Evolutionary conservation across 2,797 vertebrate genomes (phyloP).

Genomic region (Sciurus carolinensis): DNA sequence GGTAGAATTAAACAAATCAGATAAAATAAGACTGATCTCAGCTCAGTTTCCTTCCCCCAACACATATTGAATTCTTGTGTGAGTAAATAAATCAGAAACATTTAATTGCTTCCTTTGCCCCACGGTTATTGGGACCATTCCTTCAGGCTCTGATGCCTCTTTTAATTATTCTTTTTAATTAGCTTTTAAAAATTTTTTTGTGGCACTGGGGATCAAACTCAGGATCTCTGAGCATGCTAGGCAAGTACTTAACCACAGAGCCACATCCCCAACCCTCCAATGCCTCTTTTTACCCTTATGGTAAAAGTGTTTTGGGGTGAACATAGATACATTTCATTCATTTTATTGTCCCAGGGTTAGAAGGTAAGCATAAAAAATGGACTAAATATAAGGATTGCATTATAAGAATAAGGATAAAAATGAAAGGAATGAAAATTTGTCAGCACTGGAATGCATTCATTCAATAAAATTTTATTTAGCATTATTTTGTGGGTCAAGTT

Average conservation of each 20-base stretch:
- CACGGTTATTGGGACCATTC: neutral
- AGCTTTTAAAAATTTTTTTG: too few species aligned
- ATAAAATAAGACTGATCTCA: conserved; percentile 4
- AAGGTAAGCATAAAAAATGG: conserved; percentile 57
- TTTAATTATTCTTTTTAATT: neutral
- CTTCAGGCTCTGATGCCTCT: neutral
- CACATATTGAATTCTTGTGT: conserved; percentile 38
- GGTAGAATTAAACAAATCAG: conserved; percentile 45
- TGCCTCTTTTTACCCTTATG: conserved; percentile 44
- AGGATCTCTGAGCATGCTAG: too few species aligned
- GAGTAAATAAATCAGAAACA: conserved; percentile 45
- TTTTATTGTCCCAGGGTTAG: conserved; percentile 66
- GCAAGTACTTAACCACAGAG: too few species aligned
- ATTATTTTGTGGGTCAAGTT: conserved; percentile 63
- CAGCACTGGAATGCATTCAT: conserved; percentile 60
- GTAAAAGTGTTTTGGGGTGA: conserved; percentile 14
- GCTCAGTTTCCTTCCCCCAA: neutral
- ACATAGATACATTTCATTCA: conserved; percentile 42
- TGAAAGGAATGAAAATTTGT: conserved; percentile 66
- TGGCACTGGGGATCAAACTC: too few species aligned
- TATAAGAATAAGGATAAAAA: conserved; percentile 54
- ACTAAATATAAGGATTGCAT: conserved; percentile 55
- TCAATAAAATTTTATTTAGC: conserved; percentile 66
- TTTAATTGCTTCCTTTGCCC: conserved; percentile 40
- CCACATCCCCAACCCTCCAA: neutral